A percentile compares a stretch with the other conserved stretches of the same genome.
Evolutionary conservation across 92 coral and sea anemone genomes (phyloP).

Genomic region (Heliopora coerulea): DNA sequence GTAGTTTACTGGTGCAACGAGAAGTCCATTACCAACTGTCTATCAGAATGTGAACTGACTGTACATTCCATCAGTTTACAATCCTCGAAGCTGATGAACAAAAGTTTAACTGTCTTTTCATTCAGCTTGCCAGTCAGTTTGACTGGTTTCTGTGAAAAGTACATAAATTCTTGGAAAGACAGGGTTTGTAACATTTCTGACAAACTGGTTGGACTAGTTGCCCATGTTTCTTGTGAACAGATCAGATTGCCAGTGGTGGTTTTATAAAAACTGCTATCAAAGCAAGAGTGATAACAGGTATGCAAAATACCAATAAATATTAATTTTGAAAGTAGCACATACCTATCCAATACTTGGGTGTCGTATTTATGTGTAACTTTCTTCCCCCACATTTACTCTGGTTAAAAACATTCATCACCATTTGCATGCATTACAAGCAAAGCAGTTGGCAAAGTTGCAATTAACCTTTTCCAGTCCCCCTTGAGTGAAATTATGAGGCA

Average conservation of each 20-base stretch:
- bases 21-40: constrained; percentile 44
- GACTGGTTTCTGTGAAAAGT: not conserved
- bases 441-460: too few relatives aligned
- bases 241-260: not conserved
- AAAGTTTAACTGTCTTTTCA: not conserved
- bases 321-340: too few relatives aligned
- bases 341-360: too few relatives aligned
- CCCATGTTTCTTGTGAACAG: not conserved
- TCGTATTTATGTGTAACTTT: too few relatives aligned
- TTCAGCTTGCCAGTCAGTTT: constrained; percentile 15
- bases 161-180: not conserved
- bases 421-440: too few relatives aligned
- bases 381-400: too few relatives aligned
- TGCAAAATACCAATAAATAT: too few relatives aligned
- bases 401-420: too few relatives aligned
- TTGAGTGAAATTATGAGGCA: too few relatives aligned
- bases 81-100: not conserved
- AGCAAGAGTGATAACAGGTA: too few relatives aligned
- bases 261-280: not conserved
- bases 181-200: not conserved
- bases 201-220: not conserved
- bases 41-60: constrained; percentile 4
- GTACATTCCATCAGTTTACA: not conserved
- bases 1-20: constrained; percentile 68
- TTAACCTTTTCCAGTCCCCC: too few relatives aligned